A percentile compares a stretch with the other conserved stretches of the same genome.
Evolutionary conservation across 1,140 invertebrate species (phyloP).

Genomic region (Kradibia gibbosae): DNA sequence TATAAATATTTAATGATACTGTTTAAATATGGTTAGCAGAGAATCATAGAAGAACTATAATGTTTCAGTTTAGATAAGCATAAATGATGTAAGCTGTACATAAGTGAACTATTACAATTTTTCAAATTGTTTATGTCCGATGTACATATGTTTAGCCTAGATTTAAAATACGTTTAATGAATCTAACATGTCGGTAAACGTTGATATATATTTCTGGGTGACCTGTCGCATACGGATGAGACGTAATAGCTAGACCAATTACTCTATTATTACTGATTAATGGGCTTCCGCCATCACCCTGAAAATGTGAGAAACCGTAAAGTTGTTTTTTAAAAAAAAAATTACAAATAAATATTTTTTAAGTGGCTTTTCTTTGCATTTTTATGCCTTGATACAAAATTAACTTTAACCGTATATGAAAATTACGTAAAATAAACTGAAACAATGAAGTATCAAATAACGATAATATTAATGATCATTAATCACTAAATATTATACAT

Average conservation of each 20-base stretch:
- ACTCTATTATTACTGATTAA: background rate
- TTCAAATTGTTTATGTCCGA: too few species aligned
- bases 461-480: background rate
- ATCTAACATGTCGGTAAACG: background rate
- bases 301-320: background rate
- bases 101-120: too few species aligned
- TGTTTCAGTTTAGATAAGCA: too few species aligned
- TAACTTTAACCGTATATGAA: too few species aligned
- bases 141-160: background rate
- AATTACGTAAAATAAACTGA: too few species aligned
- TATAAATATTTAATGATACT: too few species aligned
- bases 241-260: background rate
- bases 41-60: too few species aligned
- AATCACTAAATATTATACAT: background rate
- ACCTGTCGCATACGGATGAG: slow-evolving; percentile 1
- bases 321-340: too few species aligned
- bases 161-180: background rate
- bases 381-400: background rate
- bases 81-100: too few species aligned
- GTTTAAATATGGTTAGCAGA: too few species aligned
- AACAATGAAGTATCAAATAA: background rate
- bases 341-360: too few species aligned
- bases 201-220: slow-evolving; percentile 13
- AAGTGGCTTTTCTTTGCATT: too few species aligned
- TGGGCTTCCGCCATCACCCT: slow-evolving; percentile 33